phyloP scores from a whole-genome alignment of 2,113 vertebrate species.

The Corythoichthys haematopterus region DNA sequence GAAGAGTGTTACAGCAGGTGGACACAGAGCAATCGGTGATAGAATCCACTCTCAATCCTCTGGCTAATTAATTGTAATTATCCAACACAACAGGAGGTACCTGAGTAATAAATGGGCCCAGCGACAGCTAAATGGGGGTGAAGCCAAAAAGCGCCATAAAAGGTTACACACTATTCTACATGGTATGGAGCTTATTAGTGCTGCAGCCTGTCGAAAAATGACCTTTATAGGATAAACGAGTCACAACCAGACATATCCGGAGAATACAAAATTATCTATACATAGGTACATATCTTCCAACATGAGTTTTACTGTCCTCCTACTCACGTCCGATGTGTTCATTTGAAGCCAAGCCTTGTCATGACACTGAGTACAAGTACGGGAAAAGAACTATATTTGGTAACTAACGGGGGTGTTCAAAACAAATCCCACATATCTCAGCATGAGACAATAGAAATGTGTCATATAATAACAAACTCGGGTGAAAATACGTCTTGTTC shows the following conservation, averaged over 20 bases:
- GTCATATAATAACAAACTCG: not conserved
- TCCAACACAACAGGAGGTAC: constrained; percentile 70
- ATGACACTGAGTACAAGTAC: not conserved
- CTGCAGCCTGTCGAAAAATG: constrained; percentile 35
- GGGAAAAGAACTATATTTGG: not conserved
- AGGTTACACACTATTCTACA: constrained; percentile 69
- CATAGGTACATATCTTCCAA: not conserved
- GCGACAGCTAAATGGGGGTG: constrained; percentile 70
- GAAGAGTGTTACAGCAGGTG: constrained; percentile 38
- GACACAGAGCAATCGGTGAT: constrained; percentile 33
- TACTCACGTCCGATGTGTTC: not conserved
- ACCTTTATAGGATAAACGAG: constrained; percentile 1
- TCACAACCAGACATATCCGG: not conserved
- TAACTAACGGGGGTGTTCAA: not conserved
- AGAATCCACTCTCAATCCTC: constrained; percentile 42
- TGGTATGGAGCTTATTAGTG: constrained; percentile 66
- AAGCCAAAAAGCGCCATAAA: constrained; percentile 63
- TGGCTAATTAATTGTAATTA: constrained; percentile 76
- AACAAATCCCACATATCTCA: not conserved
- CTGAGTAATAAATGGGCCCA: constrained; percentile 75
- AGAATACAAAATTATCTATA: not conserved
- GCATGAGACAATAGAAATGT: not conserved
- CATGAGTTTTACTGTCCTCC: not conserved
- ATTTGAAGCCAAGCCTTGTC: not conserved
- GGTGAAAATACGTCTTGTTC: not conserved